A percentile compares a stretch with the other conserved stretches of the same genome.
Conservation (phyloP, 1,140 invertebrate species). For the Lepidurus packardi region DNA sequence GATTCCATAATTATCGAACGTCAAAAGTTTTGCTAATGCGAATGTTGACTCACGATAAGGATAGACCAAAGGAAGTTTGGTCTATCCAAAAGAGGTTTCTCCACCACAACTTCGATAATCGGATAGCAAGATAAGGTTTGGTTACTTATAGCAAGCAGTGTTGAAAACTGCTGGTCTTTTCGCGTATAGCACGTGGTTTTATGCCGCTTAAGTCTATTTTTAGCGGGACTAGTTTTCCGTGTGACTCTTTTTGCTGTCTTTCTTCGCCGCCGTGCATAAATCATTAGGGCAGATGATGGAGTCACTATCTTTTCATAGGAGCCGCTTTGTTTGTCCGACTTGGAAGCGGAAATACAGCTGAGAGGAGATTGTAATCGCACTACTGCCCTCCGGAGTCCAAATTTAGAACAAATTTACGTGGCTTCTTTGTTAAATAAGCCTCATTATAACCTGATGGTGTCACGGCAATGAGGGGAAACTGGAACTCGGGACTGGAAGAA, state of each 20-base stretch:
- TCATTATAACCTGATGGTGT: background rate
- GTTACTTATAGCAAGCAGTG: background rate
- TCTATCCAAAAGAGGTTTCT: too few relatives aligned
- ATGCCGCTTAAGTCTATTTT: background rate
- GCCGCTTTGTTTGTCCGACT: background rate
- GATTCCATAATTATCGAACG: too few relatives aligned
- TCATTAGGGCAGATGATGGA: background rate
- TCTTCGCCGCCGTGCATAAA: background rate
- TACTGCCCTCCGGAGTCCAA: background rate
- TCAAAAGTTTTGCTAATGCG: too few relatives aligned
- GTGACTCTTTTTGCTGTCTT: background rate
- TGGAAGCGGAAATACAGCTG: background rate
- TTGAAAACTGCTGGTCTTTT: background rate
- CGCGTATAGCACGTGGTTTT: background rate
- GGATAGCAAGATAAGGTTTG: background rate
- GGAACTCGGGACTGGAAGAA: background rate
- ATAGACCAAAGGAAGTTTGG: too few relatives aligned
- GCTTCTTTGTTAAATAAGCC: background rate
- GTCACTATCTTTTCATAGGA: background rate
- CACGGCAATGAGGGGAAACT: background rate
- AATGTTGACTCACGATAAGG: too few relatives aligned
- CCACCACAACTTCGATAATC: background rate
- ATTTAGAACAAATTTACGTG: background rate
- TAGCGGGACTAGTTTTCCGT: background rate
- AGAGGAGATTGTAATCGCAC: background rate